phyloP scores from a whole-genome alignment of 2,113 vertebrate species.

The Anthoscopus minutus region DNA sequence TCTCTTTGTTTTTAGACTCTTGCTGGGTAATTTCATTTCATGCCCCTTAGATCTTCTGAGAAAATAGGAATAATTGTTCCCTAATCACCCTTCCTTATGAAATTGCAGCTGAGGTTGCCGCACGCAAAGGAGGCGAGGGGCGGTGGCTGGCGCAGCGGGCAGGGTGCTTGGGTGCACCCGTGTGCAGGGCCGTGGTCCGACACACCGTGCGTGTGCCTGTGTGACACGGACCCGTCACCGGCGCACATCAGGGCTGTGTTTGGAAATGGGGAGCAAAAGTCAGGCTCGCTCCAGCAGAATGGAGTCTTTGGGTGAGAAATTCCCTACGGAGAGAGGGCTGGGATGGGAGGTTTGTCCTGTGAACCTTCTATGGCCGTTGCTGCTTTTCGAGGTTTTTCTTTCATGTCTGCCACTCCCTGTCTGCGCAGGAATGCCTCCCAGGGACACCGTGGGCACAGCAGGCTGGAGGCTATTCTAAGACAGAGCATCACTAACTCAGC shows the following conservation, averaged over 20 bases:
- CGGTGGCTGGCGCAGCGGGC: not conserved
- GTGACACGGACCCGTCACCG: fast-evolving
- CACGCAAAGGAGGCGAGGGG: not conserved
- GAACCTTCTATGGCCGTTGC: not conserved
- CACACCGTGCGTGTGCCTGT: fast-evolving
- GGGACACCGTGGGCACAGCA: not conserved
- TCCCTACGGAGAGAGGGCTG: not conserved
- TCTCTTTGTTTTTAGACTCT: conserved; percentile 14
- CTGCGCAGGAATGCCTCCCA: not conserved
- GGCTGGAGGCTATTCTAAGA: not conserved
- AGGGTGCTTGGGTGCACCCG: not conserved
- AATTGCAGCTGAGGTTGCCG: not conserved
- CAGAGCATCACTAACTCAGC: not conserved
- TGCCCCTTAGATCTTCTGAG: conserved; percentile 29
- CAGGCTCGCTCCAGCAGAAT: not conserved
- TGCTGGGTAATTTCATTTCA: not conserved
- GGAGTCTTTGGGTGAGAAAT: not conserved
- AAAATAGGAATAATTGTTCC: conserved; percentile 21
- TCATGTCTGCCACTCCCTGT: not conserved
- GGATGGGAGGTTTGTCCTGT: not conserved
- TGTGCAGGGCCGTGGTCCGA: not conserved
- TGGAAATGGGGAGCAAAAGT: not conserved
- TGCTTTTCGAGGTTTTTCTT: not conserved
- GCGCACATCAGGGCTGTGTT: fast-evolving
- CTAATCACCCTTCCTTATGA: not conserved